Evolutionary conservation across 2,113 vertebrate species (phyloP), one percentile per base, ranked within the genome.

Genomic region (Xerus inauris): DNA sequence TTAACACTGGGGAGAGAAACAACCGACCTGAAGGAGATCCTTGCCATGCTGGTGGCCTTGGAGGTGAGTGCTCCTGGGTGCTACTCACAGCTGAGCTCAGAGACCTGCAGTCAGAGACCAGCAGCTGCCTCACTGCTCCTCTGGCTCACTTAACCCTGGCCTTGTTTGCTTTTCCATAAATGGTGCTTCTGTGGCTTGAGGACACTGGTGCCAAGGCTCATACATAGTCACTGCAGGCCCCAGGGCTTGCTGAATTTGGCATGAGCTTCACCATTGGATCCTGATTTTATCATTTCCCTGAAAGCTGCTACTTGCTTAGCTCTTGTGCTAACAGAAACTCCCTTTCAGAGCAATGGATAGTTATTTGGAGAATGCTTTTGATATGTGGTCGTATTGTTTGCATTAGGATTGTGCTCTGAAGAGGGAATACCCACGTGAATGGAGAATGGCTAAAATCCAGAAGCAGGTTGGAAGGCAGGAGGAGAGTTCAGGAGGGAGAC

Each of bases 91-190:
- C 35, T n/a, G 19, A 93, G 77, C 28, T 75, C 30, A 47, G 64
- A 89, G 32, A 38, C 32, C 6, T 10, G 4, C 22, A 64, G 49
- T 77, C 26, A 40, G 64, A 89, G 22, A 42, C 32, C 3, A 4
- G 3, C 32, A 65, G 51, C 42, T 57, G n/a, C 24, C 73, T 71
- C 54, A 5, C 8, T 73, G 75, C 35, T 62, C 67, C 54, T 35
- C 54, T 65, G 76, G 38, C 65, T 89, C 11, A 8, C 73, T 64
- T 0, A 24, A 59, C 71, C 57, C 30, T 59, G 64, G 65, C 71
- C 83, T 79, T n/a, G 45, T 54, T 59, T 71, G 45, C 13, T 94
- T 94, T 82, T 62, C 88, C 91, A 73, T 84, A 87, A 94, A 81
- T 59, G 85, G 86, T 38, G 32, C 47, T 81, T 73, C 72, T 85